Percentiles rank a stretch among this genome's conserved stretches.
Evolutionary conservation across 1,140 invertebrate species (phyloP).

Genomic region (Arion vulgaris): DNA sequence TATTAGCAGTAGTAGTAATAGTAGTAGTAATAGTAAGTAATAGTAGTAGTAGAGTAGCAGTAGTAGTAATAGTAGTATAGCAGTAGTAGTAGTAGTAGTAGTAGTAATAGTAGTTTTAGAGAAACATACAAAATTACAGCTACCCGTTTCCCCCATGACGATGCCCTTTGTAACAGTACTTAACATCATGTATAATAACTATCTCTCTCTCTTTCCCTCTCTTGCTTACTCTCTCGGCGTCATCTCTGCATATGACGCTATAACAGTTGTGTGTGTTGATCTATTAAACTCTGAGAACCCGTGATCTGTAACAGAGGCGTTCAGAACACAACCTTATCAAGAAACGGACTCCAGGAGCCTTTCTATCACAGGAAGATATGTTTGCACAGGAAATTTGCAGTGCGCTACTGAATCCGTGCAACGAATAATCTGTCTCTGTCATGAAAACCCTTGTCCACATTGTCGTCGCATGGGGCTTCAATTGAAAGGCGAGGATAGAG

Average conservation of each 20-base stretch:
- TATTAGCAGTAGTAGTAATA: no score
- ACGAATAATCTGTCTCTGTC: background rate
- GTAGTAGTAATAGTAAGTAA: no score
- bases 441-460: slow-evolving; percentile 6
- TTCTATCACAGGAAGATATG: background rate
- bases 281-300: background rate
- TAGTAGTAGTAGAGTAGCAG: no score
- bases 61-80: no score
- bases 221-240: no score
- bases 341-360: background rate
- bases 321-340: background rate
- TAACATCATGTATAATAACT: no score
- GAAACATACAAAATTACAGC: background rate
- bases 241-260: background rate
- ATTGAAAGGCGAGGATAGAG: slow-evolving; percentile 7
- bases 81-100: no score
- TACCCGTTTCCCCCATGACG: background rate
- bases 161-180: background rate
- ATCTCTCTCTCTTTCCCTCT: no score
- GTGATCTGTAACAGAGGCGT: slow-evolving; percentile 5
- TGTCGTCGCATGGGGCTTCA: background rate
- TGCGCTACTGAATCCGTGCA: background rate
- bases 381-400: slow-evolving; percentile 14
- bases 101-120: no score
- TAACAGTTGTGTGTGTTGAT: background rate